Conservation (phyloP, 2,797 vertebrate species). For the Leptatherina wallacei region DNA sequence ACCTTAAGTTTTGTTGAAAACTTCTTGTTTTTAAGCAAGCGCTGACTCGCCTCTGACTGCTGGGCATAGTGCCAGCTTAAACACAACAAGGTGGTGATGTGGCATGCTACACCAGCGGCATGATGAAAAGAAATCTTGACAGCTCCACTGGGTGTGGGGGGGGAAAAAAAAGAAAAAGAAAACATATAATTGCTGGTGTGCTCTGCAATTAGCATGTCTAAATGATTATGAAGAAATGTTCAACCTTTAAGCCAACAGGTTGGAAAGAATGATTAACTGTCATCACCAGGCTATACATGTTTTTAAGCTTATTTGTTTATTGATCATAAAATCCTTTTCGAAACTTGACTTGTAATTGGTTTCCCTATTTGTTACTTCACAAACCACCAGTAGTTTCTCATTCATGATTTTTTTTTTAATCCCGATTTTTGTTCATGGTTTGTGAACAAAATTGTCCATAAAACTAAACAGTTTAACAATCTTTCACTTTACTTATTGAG, state of each 20-base stretch:
- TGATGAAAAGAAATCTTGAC: constrained; percentile 60
- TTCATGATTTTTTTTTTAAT: too few species aligned
- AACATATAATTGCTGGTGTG: constrained; percentile 55
- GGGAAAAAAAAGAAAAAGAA: constrained; percentile 40
- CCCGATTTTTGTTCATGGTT: too few species aligned
- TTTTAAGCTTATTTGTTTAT: neutral
- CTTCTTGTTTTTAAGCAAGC: constrained; percentile 60
- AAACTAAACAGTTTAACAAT: neutral
- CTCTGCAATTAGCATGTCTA: constrained; percentile 72
- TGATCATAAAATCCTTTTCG: constrained; percentile 5
- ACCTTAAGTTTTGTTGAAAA: constrained; percentile 56
- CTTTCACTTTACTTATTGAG: too few species aligned
- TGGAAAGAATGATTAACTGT: constrained; percentile 33
- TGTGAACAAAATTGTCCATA: neutral
- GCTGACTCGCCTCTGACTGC: constrained; percentile 50
- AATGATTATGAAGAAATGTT: constrained; percentile 47
- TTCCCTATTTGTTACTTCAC: neutral
- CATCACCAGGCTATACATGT: constrained; percentile 30
- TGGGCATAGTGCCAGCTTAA: constrained; percentile 63
- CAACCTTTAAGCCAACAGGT: constrained; percentile 37
- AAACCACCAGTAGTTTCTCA: too few species aligned
- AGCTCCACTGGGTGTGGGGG: constrained; percentile 65
- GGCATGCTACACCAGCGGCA: constrained; percentile 27
- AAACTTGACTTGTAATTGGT: neutral
- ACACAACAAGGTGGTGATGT: constrained; percentile 49